phyloP scores from a whole-genome alignment of 2,797 vertebrate species.

The Molothrus ater region DNA sequence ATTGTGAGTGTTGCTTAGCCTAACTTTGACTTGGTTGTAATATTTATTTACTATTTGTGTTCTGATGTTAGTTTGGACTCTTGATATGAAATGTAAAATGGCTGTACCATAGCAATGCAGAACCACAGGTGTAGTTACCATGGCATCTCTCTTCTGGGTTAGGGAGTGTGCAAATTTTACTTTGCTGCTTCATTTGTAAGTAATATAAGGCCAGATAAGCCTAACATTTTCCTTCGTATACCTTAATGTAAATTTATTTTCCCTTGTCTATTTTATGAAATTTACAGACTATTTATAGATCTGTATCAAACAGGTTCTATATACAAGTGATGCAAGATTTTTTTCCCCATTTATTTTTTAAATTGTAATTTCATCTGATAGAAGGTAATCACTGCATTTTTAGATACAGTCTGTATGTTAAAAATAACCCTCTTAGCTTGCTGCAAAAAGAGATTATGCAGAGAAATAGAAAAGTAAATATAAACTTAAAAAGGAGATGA shows the following conservation, averaged over 20 bases:
- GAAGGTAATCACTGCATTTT: not conserved
- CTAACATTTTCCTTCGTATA: rapidly evolving
- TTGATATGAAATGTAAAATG: not conserved
- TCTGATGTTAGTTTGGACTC: not conserved
- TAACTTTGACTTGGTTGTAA: not conserved
- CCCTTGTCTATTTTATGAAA: not conserved
- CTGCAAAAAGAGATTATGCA: not conserved
- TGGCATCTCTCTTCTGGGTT: not conserved
- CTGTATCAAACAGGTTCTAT: not conserved
- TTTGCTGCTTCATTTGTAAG: not conserved
- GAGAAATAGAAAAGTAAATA: constrained; percentile 21
- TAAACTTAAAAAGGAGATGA: not conserved
- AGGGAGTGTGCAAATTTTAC: not conserved
- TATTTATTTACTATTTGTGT: not conserved
- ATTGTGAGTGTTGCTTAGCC: not conserved
- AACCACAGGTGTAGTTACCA: not conserved
- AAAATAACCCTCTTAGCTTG: not conserved
- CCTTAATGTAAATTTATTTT: not conserved
- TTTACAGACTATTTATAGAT: not conserved
- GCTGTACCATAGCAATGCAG: not conserved
- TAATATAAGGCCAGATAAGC: not conserved
- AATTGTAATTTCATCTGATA: not conserved
- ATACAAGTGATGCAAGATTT: not conserved
- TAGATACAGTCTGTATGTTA: not conserved
- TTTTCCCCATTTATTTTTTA: not conserved